Evolutionary conservation across 1,140 invertebrate species (phyloP), one percentile per base, ranked within the genome.

Genomic region (Lamellibrachia luymesi): DNA sequence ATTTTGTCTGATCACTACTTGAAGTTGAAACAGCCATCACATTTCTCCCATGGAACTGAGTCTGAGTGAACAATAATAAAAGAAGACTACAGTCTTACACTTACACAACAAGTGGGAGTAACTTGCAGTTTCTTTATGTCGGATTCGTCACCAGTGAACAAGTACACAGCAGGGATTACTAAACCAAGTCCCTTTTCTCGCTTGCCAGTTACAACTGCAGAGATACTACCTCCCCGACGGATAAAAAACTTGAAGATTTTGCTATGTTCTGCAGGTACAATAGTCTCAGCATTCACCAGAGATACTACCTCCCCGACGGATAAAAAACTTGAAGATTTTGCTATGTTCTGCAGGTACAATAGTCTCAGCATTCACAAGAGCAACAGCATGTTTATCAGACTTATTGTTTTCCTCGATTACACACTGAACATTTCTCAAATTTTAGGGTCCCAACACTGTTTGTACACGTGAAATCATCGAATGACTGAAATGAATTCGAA

Each of bases 151-250:
- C 90, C 25, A 90, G n/a, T 90, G 90, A 90, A 90, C 90, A 90
- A 90, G 49, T 90, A 90, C 90, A 90, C 90, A 90, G 49, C 90
- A 90, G 80, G 80, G n/a, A 90, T 90, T 90, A 90, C 90, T 90
- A 90, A 90, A 38, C 90, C 90, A 8, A 90, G 90, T 90, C 90
- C 90, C 90, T 90, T 90, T 90, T 90, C n/a, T 90, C 90, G n/a
- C 49, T 90, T 90, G 90, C 90, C 90, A 90, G 90, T 90, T 90
- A 90, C 49, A 90, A 90, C 49, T 90, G 90, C 90, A 90, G 90
- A 90, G 90, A 90, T 50, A 2, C 49, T 90, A 22, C 90, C 90
- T 90, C 90, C 90, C n/a, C 90, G 90, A 90, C 90, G 90, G 90
- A 90, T 90, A 90, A 27, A 90, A 90, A 90, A 6, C 38, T 38